A percentile compares a stretch with the other conserved stretches of the same genome.
Conservation (phyloP, 2,888 invertebrate genomes). For the Leptura quadrifasciata region DNA sequence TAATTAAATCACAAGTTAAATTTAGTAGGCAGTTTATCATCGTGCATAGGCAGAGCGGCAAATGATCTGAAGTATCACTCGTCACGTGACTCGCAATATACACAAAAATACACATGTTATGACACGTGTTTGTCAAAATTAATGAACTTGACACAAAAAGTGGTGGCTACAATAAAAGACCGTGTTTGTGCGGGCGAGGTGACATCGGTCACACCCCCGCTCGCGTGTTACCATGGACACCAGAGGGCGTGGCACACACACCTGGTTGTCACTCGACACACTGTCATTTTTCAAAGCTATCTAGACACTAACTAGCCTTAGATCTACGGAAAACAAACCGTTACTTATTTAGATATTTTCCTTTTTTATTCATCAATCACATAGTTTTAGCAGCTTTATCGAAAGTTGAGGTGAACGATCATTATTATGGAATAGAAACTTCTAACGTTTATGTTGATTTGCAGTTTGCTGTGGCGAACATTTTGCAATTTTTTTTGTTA, state of each 20-base stretch:
- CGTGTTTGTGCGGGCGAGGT: conserved; percentile 65
- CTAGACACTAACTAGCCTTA: conserved; percentile 38
- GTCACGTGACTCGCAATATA: conserved; percentile 42
- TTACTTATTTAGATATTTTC: conserved; percentile 37
- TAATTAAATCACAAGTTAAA: conserved; percentile 55
- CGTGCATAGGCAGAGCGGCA: conserved; percentile 33
- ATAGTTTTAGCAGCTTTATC: conserved; percentile 14
- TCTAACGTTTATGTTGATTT: not conserved
- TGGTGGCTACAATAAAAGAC: conserved; percentile 67
- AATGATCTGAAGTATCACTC: conserved; percentile 30
- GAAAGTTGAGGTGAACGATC: not conserved
- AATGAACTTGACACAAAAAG: conserved; percentile 69
- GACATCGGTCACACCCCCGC: conserved; percentile 68
- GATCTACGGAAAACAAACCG: conserved; percentile 28
- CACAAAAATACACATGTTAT: conserved; percentile 67
- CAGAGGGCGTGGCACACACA: conserved; percentile 66
- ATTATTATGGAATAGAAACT: not conserved
- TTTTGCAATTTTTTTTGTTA: too few species aligned
- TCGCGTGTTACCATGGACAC: conserved; percentile 70
- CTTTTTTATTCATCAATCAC: conserved; percentile 34
- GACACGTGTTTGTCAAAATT: conserved; percentile 71
- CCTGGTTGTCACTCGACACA: conserved; percentile 62
- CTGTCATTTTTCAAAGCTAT: conserved; percentile 47
- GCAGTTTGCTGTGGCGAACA: too few species aligned
- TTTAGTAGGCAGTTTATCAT: conserved; percentile 51